A percentile compares a stretch with the other conserved stretches of the same genome.
Evolutionary conservation across 2,797 vertebrate species (phyloP).

Genomic region (Tadarida brasiliensis): DNA sequence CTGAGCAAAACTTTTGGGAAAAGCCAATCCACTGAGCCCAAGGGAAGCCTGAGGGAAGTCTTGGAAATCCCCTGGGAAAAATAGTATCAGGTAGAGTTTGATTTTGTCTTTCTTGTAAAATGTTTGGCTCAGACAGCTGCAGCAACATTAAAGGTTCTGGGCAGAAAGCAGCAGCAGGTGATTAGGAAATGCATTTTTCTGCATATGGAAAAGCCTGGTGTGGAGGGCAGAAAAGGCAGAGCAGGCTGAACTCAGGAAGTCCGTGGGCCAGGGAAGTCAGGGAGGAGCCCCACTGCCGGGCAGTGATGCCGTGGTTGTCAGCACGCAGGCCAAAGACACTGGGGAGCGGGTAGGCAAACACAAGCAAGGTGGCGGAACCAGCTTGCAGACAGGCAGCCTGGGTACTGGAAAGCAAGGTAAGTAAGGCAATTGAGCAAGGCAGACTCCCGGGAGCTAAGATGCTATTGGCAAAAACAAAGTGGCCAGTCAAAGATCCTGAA

Average conservation of each 20-base stretch:
- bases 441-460: background rate
- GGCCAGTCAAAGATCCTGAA: background rate
- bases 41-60: background rate
- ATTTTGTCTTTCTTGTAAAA: slow-evolving; percentile 57
- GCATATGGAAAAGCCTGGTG: background rate
- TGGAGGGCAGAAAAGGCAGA: background rate
- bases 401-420: background rate
- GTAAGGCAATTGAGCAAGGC: background rate
- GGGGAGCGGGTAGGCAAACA: fast-evolving
- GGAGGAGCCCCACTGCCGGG: too few relatives aligned
- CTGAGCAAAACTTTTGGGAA: slow-evolving; percentile 46
- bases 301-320: background rate
- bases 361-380: background rate
- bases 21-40: slow-evolving; percentile 47
- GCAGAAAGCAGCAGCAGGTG: slow-evolving; percentile 42
- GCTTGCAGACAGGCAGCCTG: background rate
- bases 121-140: background rate
- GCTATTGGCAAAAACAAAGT: background rate
- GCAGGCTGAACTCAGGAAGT: background rate
- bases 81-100: slow-evolving; percentile 35
- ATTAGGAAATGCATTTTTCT: slow-evolving; percentile 15
- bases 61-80: slow-evolving; percentile 64
- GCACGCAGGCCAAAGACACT: background rate
- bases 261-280: background rate
- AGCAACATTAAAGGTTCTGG: slow-evolving; percentile 11